Evolutionary conservation across 2,113 vertebrate species (phyloP), one percentile per base, ranked within the genome.

Genomic region (Anolis sagrei): DNA sequence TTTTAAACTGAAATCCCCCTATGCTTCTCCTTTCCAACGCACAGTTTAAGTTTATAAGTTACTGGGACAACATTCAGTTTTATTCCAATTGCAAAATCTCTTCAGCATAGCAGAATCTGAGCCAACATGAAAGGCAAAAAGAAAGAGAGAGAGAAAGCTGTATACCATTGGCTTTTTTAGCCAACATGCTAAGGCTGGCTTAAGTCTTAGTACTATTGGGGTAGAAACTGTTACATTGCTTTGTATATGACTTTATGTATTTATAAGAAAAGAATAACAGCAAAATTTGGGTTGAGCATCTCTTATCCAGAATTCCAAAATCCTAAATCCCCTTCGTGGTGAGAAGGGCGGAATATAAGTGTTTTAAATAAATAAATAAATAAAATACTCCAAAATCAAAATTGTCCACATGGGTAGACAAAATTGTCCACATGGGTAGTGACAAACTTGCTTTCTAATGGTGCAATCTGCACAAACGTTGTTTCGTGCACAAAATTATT

Each of bases 1-100:
- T 86, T 39, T 90, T 74, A 84, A 86, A 73, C 32, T 64, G 14
- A 70, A 7, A 79, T 49, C 29, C 1, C 75, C 10, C 18, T 69
- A 81, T 16, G 44, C 23, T 0, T 79, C 1, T 2, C 70, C 21
- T 48, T 51, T 2, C 36, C 19, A 8, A 1, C 1, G 7, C 7
- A 29, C 64, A 44, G 16, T 62, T 62, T 58, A 29, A 7, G 74
- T 74, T 18, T 51, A 19, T n/a, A 70, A 32, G 21, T 81, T 25
- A 25, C 68, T 27, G 27, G 21, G 29, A n/a, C 21, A 34, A 70
- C n/a, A 34, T 54, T 48, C 18, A 34, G 14, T 39, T 68, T 61
- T 23, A n/a, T 7, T 36, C 32, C 14, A 32, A 19, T 66, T 25
- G 34, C 3, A 39, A 29, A 11, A 44, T 80, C 29, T 64, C 61